Evolutionary conservation across 2,113 vertebrate species (phyloP).

Genomic region (Nothocercus julius): DNA sequence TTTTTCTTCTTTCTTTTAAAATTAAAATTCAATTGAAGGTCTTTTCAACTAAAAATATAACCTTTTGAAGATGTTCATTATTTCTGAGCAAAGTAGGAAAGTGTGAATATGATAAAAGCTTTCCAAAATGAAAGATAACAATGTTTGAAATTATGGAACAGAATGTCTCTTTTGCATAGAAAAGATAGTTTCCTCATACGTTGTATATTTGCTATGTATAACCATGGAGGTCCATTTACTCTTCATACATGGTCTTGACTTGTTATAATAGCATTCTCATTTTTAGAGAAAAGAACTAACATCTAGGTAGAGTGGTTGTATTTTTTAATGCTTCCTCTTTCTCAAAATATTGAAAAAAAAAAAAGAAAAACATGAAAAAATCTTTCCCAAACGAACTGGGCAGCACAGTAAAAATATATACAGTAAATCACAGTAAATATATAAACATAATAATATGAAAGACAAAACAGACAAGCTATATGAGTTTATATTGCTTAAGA

Average conservation of each 20-base stretch:
- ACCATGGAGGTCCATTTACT: constrained; percentile 14
- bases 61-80: constrained; percentile 46
- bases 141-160: constrained; percentile 9
- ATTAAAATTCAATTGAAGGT: constrained; percentile 30
- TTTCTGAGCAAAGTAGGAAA: constrained; percentile 12
- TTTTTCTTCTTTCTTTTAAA: background rate
- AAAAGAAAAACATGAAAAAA: background rate
- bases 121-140: constrained; percentile 41
- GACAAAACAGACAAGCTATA: background rate
- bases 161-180: constrained; percentile 27
- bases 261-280: background rate
- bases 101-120: constrained; percentile 38
- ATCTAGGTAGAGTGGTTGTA: background rate
- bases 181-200: background rate
- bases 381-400: background rate
- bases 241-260: background rate
- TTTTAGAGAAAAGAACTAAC: background rate
- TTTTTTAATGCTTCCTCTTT: background rate
- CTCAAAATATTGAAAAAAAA: background rate
- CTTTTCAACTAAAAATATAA: constrained; percentile 42
- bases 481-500: background rate
- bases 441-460: background rate
- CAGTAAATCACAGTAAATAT: background rate
- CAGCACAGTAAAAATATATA: background rate
- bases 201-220: background rate